Base-by-base conservation (phyloP, 2,113 vertebrate genomes). In the Peromyscus maniculatus region DNA sequence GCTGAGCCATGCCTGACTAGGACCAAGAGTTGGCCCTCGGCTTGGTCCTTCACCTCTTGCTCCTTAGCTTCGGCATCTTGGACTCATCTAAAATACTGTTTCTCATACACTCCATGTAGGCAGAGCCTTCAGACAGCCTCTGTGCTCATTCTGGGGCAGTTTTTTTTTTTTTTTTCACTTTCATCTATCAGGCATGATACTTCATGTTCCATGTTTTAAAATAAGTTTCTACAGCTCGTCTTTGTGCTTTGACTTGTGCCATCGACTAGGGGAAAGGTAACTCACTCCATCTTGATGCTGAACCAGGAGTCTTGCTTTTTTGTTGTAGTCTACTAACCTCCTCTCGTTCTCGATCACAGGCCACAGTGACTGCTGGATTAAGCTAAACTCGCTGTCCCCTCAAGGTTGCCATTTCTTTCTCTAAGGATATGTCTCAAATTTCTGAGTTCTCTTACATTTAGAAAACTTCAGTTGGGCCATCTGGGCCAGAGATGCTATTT, bases 381-480 rank as follows among this genome's bases (percentile, higher is more conserved):
- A 0, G 26, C 69, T 55, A 87, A 77, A 93, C 36, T n/a, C 86
- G 12, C 31, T 17, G 62, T 77, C 71, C 24, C 88, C 31, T 93
- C 39, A 9, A 83, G 59, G 62, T 43, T 94, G 24, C 28, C 33
- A 64, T 52, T 39, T 49, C 19, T 72, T 31, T 75, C 43, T 72
- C 33, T 24, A 86, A 26, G 69, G 49, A 15, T 2, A 62, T 91
- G 67, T 89, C 43, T 93, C 82, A 57, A 6, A 87, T 82, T 96
- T 74, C 39, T 19, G 22, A 80, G 16, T 28, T 93, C 39, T 64
- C 67, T 78, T 55, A 52, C 13, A 77, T 67, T 86, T 83, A 96
- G 80, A 91, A 96, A 72, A 77, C 91, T 84, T 94, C 62, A 87
- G 33, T 59, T 83, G 93, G 86, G 24, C 13, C 75, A 89, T 43